Evolutionary conservation across 2,113 vertebrate genomes (phyloP).

Genomic region (Rhynchopsitta pachyrhyncha): DNA sequence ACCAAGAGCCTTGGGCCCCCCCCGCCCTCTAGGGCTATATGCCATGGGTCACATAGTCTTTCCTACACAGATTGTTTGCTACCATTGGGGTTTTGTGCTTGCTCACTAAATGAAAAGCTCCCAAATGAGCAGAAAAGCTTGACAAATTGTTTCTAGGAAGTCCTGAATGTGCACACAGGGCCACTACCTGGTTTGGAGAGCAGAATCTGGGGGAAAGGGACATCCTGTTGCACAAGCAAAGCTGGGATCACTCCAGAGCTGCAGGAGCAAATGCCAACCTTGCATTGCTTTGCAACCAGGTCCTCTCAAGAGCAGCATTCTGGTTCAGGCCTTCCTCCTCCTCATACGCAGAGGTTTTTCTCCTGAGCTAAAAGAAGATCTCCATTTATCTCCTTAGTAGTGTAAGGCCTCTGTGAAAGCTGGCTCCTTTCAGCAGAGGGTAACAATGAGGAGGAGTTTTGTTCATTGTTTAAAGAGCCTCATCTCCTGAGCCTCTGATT

Average conservation of each 20-base stretch:
- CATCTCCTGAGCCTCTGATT: not conserved
- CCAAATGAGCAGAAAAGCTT: not conserved
- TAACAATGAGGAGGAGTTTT: not conserved
- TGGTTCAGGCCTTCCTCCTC: not conserved
- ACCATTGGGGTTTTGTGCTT: not conserved
- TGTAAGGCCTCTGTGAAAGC: fast-evolving
- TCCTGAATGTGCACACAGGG: fast-evolving
- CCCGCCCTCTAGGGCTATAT: not conserved
- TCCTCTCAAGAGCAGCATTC: not conserved
- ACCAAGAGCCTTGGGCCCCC: not conserved
- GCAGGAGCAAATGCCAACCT: not conserved
- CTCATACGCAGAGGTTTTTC: not conserved
- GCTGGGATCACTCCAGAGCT: not conserved
- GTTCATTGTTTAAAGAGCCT: not conserved
- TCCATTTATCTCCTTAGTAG: not conserved
- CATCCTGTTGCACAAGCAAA: fast-evolving
- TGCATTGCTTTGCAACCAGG: fast-evolving
- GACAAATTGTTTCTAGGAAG: not conserved
- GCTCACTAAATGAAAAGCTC: fast-evolving
- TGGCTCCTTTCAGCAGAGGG: slow-evolving; percentile 5
- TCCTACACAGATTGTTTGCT: not conserved
- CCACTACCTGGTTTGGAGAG: not conserved
- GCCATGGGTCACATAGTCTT: not conserved
- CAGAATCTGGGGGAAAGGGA: not conserved
- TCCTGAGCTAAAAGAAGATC: not conserved